Conservation (phyloP, 1,140 invertebrate species). For the Achroia grisella region DNA sequence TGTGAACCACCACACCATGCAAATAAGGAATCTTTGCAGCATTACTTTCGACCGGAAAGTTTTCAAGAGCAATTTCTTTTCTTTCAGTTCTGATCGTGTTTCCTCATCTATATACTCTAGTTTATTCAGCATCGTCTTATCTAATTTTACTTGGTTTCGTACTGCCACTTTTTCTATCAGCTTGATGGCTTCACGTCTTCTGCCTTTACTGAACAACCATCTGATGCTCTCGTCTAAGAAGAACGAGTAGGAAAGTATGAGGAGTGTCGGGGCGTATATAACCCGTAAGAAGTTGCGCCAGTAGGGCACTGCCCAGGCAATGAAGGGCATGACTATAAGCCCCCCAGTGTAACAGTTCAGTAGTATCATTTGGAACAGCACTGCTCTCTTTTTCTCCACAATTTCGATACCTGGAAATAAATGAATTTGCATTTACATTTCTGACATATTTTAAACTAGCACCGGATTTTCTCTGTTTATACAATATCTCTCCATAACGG, state of each 20-base stretch:
- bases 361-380: conserved; percentile 56
- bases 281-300: conserved; percentile 54
- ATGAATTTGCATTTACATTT: no score
- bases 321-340: conserved; percentile 51
- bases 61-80: conserved; percentile 41
- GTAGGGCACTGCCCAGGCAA: conserved; percentile 55
- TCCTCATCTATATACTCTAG: conserved; percentile 42
- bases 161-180: conserved; percentile 53
- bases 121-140: conserved; percentile 33
- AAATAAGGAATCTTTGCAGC: conserved; percentile 71
- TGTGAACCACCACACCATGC: conserved; percentile 83
- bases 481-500: no score
- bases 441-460: no score
- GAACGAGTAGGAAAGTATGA: conserved; percentile 52
- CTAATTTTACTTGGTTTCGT: conserved; percentile 37
- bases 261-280: conserved; percentile 54
- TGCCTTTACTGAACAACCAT: conserved; percentile 81
- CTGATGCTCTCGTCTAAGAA: conserved; percentile 60
- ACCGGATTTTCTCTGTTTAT: no score
- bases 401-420: conserved; percentile 57
- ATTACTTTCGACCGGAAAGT: conserved; percentile 54
- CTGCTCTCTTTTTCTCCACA: conserved; percentile 47
- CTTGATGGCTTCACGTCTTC: conserved; percentile 34
- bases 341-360: conserved; percentile 55
- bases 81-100: conserved; percentile 18